A percentile compares a stretch with the other conserved stretches of the same genome.
phyloP scores from a whole-genome alignment of 2,113 vertebrate genomes.

The Syngnathus typhle region DNA sequence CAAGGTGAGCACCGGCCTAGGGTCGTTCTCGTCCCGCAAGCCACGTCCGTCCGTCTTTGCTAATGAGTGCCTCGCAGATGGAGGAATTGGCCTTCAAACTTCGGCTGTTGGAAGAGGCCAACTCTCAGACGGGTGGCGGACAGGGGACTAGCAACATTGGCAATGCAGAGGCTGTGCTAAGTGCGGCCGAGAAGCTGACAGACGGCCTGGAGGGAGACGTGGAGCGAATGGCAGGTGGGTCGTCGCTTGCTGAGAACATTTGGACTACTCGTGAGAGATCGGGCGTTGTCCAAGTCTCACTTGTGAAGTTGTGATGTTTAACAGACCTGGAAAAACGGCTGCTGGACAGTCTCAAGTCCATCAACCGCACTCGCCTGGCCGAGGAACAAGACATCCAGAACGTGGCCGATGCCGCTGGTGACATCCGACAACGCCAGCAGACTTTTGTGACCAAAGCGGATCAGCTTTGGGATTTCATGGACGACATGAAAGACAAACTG shows the following conservation, averaged over 20 bases:
- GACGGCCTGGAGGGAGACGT: slow-evolving; percentile 63
- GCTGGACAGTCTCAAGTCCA: slow-evolving; percentile 61
- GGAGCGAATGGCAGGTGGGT: slow-evolving; percentile 47
- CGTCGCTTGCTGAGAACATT: neutral
- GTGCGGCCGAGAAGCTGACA: slow-evolving; percentile 57
- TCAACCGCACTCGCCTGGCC: slow-evolving; percentile 59
- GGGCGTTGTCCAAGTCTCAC: neutral
- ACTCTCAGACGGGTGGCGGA: slow-evolving; percentile 38
- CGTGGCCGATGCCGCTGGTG: slow-evolving; percentile 31
- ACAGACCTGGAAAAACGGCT: slow-evolving; percentile 70
- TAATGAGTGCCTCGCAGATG: slow-evolving; percentile 67
- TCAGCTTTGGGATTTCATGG: slow-evolving; percentile 61
- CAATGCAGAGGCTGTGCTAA: slow-evolving; percentile 72
- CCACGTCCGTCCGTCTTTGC: neutral
- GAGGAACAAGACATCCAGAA: slow-evolving; percentile 62
- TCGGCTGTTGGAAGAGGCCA: slow-evolving; percentile 68
- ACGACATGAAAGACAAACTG: slow-evolving; percentile 68
- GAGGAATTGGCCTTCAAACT: slow-evolving; percentile 69
- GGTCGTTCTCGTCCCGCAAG: neutral
- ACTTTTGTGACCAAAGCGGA: slow-evolving; percentile 63
- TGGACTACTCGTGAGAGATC: neutral
- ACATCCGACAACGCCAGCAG: slow-evolving; percentile 46
- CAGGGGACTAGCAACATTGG: neutral
- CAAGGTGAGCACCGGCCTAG: slow-evolving; percentile 64
- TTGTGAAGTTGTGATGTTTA: neutral